Evolutionary conservation across 2,797 vertebrate genomes (phyloP).

Genomic region (Danio albolineatus): DNA sequence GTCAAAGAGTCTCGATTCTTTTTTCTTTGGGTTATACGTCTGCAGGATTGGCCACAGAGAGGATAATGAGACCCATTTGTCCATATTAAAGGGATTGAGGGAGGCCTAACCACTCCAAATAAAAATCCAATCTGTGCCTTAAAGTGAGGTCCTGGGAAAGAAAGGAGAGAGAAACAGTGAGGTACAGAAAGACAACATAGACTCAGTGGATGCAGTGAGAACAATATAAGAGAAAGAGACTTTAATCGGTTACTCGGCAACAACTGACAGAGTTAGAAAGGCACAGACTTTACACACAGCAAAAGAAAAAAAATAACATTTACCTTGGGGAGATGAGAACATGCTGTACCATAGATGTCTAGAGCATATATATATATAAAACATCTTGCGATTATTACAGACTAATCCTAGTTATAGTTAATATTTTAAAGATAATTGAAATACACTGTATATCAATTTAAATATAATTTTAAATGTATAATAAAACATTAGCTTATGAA

Average conservation of each 20-base stretch:
- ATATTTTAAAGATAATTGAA: too few relatives aligned
- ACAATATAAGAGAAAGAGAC: constrained; percentile 11
- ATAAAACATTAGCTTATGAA: too few relatives aligned
- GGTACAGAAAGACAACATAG: constrained; percentile 19
- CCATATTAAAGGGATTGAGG: constrained; percentile 73
- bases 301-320: background rate
- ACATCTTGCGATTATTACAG: background rate
- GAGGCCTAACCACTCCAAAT: constrained; percentile 68
- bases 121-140: constrained; percentile 68
- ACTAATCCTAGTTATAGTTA: background rate
- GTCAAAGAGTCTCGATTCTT: constrained; percentile 64
- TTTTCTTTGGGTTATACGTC: constrained; percentile 64
- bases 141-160: constrained; percentile 38
- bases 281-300: background rate
- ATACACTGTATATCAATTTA: too few relatives aligned
- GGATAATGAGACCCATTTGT: constrained; percentile 78
- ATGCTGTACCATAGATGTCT: background rate
- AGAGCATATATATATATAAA: background rate
- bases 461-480: too few relatives aligned
- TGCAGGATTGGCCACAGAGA: constrained; percentile 66
- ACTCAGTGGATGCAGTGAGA: constrained; percentile 14
- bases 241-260: constrained; percentile 28
- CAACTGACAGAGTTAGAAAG: constrained; percentile 23
- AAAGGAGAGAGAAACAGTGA: constrained; percentile 30
- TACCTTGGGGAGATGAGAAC: background rate